phyloP scores from a whole-genome alignment of 2,113 vertebrate species.

The Heterotis niloticus region DNA sequence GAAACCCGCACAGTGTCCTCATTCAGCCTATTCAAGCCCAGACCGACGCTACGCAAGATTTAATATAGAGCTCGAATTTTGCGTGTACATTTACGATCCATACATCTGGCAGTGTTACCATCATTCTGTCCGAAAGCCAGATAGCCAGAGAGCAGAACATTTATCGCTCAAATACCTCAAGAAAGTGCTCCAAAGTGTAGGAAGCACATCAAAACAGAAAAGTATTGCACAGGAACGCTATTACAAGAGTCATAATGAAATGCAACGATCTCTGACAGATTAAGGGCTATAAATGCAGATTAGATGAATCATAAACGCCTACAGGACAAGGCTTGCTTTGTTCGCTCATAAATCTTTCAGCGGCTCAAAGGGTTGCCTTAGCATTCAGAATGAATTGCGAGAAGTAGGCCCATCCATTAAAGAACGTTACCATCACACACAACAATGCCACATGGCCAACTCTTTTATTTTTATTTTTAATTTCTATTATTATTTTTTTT shows the following conservation, averaged over 20 bases:
- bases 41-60: too few species aligned
- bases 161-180: neutral
- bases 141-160: neutral
- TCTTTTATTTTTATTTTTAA: too few species aligned
- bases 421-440: conserved; percentile 5
- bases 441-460: neutral
- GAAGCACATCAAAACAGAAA: conserved; percentile 25
- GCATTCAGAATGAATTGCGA: conserved; percentile 23
- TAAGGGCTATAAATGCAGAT: conserved; percentile 32
- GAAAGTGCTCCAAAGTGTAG: neutral
- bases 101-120: neutral
- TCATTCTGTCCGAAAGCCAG: neutral
- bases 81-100: neutral
- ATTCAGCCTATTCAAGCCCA: too few species aligned
- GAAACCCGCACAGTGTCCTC: too few species aligned
- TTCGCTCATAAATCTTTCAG: conserved; percentile 30
- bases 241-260: conserved; percentile 30
- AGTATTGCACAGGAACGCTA: neutral
- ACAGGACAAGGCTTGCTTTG: conserved; percentile 21
- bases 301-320: conserved; percentile 30
- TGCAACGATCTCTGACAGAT: conserved; percentile 29
- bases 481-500: neutral
- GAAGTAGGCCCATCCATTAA: conserved; percentile 23
- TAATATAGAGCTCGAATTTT: neutral
- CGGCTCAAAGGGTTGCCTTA: conserved; percentile 22